A percentile compares a stretch with the other conserved stretches of the same genome.
Evolutionary conservation across 2,797 vertebrate species (phyloP).

Genomic region (Tiaroga cobitis): DNA sequence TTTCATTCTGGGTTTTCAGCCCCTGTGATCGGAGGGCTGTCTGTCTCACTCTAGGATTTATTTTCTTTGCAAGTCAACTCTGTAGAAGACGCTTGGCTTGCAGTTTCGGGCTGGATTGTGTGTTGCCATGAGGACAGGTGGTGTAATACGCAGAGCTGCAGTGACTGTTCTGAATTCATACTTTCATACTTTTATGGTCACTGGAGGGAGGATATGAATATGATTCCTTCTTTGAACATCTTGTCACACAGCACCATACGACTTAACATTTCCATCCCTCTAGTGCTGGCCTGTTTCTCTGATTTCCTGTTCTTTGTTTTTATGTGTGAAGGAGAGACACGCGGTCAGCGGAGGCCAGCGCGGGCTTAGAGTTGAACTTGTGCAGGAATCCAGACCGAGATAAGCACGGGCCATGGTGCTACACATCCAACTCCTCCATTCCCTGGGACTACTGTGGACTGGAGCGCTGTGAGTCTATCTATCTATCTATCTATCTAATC

Average conservation of each 20-base stretch:
- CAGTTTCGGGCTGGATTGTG: neutral
- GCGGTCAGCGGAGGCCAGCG: slow-evolving; percentile 76
- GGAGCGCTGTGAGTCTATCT: slow-evolving; percentile 87
- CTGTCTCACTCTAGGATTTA: slow-evolving; percentile 20
- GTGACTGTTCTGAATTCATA: slow-evolving; percentile 71
- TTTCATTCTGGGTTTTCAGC: slow-evolving; percentile 41
- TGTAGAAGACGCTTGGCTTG: slow-evolving; percentile 20
- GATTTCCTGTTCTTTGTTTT: slow-evolving; percentile 41
- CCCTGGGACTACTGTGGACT: slow-evolving; percentile 97
- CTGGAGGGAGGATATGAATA: slow-evolving; percentile 66
- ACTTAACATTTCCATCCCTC: slow-evolving; percentile 67
- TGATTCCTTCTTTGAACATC: slow-evolving; percentile 70
- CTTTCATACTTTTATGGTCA: slow-evolving; percentile 68
- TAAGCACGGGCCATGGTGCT: slow-evolving; percentile 97
- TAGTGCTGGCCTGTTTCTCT: slow-evolving; percentile 42
- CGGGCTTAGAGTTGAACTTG: slow-evolving; percentile 90
- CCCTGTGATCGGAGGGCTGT: neutral
- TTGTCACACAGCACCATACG: slow-evolving; percentile 62
- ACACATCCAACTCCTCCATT: slow-evolving; percentile 88
- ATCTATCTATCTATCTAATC: neutral
- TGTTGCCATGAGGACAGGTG: slow-evolving; percentile 19
- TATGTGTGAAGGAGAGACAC: slow-evolving; percentile 71
- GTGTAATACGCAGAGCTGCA: neutral
- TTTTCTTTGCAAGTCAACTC: slow-evolving; percentile 38
- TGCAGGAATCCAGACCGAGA: slow-evolving; percentile 96